phyloP scores from a whole-genome alignment of 2,113 vertebrate genomes.

The Pitta sordida region DNA sequence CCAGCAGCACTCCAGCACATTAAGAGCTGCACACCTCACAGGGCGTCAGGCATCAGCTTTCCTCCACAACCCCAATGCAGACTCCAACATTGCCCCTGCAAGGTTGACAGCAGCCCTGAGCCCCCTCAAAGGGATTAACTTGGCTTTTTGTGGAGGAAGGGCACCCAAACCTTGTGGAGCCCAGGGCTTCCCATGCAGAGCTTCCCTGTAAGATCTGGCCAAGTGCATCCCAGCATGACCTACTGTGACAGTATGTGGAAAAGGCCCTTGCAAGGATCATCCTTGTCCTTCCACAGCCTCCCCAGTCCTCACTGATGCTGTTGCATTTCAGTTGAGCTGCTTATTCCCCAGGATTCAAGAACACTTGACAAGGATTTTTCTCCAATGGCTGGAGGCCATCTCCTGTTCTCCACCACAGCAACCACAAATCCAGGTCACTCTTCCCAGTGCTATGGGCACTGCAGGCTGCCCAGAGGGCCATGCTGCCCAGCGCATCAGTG shows the following conservation, averaged over 20 bases:
- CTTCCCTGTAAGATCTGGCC: neutral
- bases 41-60: accelerated
- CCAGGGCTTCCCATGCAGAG: accelerated
- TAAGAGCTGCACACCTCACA: neutral
- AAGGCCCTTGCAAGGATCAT: neutral
- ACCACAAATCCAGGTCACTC: neutral
- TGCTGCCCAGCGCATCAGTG: accelerated
- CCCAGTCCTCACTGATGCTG: neutral
- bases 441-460: neutral
- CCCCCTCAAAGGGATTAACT: neutral
- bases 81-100: neutral
- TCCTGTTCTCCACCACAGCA: neutral
- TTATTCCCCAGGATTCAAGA: neutral
- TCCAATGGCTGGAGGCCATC: neutral
- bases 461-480: neutral
- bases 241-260: neutral
- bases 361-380: neutral
- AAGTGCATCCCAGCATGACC: neutral
- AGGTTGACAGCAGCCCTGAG: neutral
- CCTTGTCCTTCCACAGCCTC: neutral
- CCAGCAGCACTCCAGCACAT: neutral
- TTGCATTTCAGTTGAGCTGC: neutral
- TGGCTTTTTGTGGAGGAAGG: neutral
- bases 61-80: accelerated
- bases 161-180: accelerated